Conservation (phyloP, 2,113 vertebrate species). For the Oryzias woworae region DNA sequence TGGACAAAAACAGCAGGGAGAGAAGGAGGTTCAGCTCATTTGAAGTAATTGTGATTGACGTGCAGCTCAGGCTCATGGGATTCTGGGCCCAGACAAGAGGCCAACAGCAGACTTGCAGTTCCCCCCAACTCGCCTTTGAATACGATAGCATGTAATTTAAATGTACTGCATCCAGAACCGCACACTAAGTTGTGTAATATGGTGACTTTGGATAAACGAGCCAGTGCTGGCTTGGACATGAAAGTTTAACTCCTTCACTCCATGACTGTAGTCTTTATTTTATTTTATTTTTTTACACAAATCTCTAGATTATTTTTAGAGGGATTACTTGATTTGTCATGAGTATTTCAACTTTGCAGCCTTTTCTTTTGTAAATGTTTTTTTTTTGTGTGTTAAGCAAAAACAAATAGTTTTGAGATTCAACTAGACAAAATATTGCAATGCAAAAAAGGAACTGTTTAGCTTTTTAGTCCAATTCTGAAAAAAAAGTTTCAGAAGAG, state of each 20-base stretch:
- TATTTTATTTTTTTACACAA: background rate
- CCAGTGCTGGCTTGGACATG: conserved; percentile 32
- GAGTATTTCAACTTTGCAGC: too few relatives aligned
- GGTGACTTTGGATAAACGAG: conserved; percentile 45
- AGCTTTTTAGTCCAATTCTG: too few relatives aligned
- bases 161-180: conserved; percentile 68
- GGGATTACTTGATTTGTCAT: conserved; percentile 35
- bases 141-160: conserved; percentile 76
- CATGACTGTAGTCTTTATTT: background rate
- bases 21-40: conserved; percentile 40
- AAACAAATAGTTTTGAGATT: too few relatives aligned
- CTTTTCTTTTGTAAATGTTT: too few relatives aligned
- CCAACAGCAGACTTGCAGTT: conserved; percentile 22
- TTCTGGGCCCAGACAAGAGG: conserved; percentile 29
- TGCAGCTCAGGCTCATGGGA: conserved; percentile 49
- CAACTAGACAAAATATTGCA: too few relatives aligned
- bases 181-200: conserved; percentile 66
- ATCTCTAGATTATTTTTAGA: conserved; percentile 39
- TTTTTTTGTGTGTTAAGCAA: too few relatives aligned
- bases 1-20: conserved; percentile 29
- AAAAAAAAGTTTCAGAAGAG: too few relatives aligned
- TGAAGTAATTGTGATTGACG: conserved; percentile 56
- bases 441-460: too few relatives aligned
- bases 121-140: conserved; percentile 55
- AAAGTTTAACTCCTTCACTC: conserved; percentile 51